These are phyloP conservation scores for Acyrthosiphon pisum DNA, from an alignment of 1,140 invertebrate species.

Conservation along the genomic window DNA sequence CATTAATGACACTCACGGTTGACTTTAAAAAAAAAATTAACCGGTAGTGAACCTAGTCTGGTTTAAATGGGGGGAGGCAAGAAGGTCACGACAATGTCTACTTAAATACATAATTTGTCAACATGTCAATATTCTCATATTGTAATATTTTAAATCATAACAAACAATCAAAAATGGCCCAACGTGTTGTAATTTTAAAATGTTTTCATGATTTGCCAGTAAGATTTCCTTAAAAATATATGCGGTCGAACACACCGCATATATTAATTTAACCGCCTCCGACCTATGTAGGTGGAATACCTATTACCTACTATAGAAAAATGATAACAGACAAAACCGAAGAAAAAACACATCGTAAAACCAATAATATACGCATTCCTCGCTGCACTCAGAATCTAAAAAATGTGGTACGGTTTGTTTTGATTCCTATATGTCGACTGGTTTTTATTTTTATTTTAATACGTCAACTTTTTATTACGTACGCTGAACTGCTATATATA, in stretches of 20 bases:
- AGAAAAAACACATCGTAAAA: neutral
- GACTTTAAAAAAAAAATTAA: neutral
- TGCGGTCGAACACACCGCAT: no score
- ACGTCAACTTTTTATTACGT: neutral
- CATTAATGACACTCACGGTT: neutral
- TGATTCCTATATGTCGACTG: neutral
- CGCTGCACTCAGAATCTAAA: neutral
- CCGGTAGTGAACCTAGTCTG: neutral
- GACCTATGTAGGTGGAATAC: neutral
- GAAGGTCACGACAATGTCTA: neutral
- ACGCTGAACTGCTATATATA: neutral
- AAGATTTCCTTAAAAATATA: neutral
- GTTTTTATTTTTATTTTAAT: constrained; percentile 17
- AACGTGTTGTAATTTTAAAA: neutral
- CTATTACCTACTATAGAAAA: neutral
- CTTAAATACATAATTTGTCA: neutral
- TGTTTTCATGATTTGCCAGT: neutral
- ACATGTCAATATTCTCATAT: neutral
- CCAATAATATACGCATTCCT: neutral
- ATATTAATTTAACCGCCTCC: no score
- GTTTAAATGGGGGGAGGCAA: neutral
- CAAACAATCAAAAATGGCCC: neutral
- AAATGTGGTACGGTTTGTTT: constrained; percentile 1
- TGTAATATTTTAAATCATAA: neutral
- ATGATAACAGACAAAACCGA: neutral